Percentiles rank a stretch among this genome's conserved stretches.
These are phyloP conservation scores for Colossoma macropomum DNA, from an alignment of 2,113 vertebrate species.

Conservation along the genomic window DNA sequence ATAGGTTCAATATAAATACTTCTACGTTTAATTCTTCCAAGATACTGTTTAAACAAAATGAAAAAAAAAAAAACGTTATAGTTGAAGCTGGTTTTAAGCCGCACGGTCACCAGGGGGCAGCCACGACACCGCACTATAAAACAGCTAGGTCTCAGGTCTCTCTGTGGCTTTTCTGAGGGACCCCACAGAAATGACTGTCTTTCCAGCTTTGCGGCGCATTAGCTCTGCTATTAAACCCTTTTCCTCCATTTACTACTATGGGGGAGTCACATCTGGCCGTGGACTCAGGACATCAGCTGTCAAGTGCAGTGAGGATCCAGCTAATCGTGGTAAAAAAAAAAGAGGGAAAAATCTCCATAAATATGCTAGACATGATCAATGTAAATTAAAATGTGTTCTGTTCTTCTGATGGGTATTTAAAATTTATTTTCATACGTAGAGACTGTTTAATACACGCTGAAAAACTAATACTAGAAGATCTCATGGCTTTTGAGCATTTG, in stretches of 20 bases:
- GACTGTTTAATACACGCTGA: background rate
- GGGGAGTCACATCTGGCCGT: background rate
- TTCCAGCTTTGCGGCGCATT: slow-evolving; percentile 11
- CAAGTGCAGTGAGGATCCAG: background rate
- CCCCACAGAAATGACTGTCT: background rate
- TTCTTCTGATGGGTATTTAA: background rate
- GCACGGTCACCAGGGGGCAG: background rate
- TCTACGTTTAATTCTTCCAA: too few relatives aligned
- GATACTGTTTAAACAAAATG: too few relatives aligned
- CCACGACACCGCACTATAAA: background rate
- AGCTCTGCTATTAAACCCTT: background rate
- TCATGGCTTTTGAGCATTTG: background rate
- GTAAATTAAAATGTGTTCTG: background rate
- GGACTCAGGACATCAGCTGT: slow-evolving; percentile 2
- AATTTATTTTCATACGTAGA: too few relatives aligned
- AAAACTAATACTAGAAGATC: background rate
- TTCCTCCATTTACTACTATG: background rate
- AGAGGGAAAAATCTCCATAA: too few relatives aligned
- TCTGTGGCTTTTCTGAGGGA: background rate
- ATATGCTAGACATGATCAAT: background rate
- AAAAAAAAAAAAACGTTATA: too few relatives aligned
- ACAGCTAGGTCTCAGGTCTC: background rate
- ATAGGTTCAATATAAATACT: too few relatives aligned
- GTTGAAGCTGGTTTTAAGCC: background rate
- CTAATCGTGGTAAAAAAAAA: slow-evolving; percentile 9